Evolutionary conservation across 2,888 invertebrate species (phyloP).

Genomic region (Drosophila yooni): DNA sequence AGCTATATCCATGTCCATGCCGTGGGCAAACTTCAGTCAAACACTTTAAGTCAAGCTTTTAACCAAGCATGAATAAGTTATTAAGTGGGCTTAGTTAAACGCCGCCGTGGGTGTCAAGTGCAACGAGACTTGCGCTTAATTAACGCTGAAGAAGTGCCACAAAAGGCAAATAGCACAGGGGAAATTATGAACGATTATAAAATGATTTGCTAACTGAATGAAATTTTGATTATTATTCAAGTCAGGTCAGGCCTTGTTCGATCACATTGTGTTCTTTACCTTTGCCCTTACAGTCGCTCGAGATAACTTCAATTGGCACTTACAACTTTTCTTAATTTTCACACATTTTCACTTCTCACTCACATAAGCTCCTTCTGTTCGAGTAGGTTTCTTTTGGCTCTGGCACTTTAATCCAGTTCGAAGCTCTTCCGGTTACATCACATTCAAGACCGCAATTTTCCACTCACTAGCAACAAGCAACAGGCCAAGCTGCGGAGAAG

Average conservation of each 20-base stretch:
- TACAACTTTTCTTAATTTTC: constrained; percentile 30
- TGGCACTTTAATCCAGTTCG: constrained; percentile 32
- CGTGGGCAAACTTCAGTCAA: constrained; percentile 17
- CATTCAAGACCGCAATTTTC: constrained; percentile 53
- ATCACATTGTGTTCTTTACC: not conserved
- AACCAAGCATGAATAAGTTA: constrained; percentile 48
- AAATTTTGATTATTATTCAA: constrained; percentile 2
- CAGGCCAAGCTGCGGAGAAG: constrained; percentile 20
- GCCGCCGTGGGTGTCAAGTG: constrained; percentile 24
- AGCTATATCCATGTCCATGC: constrained; percentile 5
- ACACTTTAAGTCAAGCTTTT: constrained; percentile 35
- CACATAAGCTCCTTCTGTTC: constrained; percentile 2
- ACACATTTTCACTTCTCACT: constrained; percentile 12
- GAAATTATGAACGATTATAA: not conserved
- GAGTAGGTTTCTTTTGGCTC: not conserved
- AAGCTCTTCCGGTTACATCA: constrained; percentile 56
- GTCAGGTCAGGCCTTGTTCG: not conserved
- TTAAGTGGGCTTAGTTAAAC: constrained; percentile 41
- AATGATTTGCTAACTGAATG: not conserved
- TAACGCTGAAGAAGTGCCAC: constrained; percentile 29
- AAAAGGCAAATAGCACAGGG: constrained; percentile 17
- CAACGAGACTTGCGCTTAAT: constrained; percentile 43
- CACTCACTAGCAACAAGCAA: constrained; percentile 53
- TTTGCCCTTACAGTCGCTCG: not conserved
- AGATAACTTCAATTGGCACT: constrained; percentile 23